Conservation (phyloP, 2,797 vertebrate genomes). For the Cirrhinus mrigala region DNA sequence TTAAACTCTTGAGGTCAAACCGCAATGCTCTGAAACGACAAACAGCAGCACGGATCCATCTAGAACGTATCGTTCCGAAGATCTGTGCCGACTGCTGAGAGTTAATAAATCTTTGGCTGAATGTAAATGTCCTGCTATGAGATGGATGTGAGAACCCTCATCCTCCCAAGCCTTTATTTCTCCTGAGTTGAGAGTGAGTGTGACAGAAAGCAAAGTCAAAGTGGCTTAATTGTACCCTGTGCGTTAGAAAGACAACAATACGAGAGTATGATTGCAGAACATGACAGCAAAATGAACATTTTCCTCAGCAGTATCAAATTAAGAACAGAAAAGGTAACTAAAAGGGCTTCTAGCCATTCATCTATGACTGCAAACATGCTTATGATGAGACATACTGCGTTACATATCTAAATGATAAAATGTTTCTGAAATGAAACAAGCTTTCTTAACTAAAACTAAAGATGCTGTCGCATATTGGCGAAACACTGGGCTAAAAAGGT, state of each 20-base stretch:
- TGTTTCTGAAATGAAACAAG: neutral
- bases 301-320: neutral
- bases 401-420: neutral
- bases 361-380: slow-evolving; percentile 10
- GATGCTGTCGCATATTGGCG: too few species aligned
- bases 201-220: slow-evolving; percentile 22
- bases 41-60: slow-evolving; percentile 20
- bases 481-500: neutral
- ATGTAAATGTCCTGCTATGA: slow-evolving; percentile 38
- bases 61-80: slow-evolving; percentile 15
- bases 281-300: slow-evolving; percentile 20
- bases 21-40: slow-evolving; percentile 13
- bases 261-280: slow-evolving; percentile 11
- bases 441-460: neutral
- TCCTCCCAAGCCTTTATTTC: slow-evolving; percentile 44
- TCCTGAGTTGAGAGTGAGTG: slow-evolving; percentile 49
- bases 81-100: slow-evolving; percentile 11
- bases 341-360: neutral
- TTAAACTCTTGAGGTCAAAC: slow-evolving; percentile 42
- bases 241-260: slow-evolving; percentile 10
- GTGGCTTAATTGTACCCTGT: slow-evolving; percentile 47
- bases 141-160: slow-evolving; percentile 22
- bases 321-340: neutral
- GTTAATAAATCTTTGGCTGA: slow-evolving; percentile 59
- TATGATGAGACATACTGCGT: neutral